These are phyloP conservation scores for Miichthys miiuy DNA, from an alignment of 2,797 vertebrate genomes.

Conservation along the genomic window DNA sequence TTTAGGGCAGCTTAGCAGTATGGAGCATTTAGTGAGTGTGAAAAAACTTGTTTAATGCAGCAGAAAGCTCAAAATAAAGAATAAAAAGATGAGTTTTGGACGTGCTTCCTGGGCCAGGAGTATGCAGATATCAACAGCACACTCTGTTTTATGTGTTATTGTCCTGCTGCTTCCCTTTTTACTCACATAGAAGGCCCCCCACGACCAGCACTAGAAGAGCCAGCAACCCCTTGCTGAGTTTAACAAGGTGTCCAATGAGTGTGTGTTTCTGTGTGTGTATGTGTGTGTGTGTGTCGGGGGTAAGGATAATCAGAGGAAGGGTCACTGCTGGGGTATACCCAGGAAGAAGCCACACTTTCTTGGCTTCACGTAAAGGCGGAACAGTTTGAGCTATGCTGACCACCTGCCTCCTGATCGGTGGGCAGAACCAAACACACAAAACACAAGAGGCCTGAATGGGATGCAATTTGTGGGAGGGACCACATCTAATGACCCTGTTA, in stretches of 20 bases:
- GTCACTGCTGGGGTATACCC: slow-evolving; percentile 79
- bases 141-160: slow-evolving; percentile 55
- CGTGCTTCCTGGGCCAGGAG: background rate
- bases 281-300: background rate
- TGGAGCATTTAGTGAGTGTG: background rate
- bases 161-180: slow-evolving; percentile 63
- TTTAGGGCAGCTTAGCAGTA: background rate
- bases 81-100: background rate
- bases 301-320: slow-evolving; percentile 71
- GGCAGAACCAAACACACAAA: slow-evolving; percentile 66
- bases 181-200: slow-evolving; percentile 67
- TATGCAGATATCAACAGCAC: slow-evolving; percentile 64
- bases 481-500: slow-evolving; percentile 34
- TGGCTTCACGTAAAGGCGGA: slow-evolving; percentile 34
- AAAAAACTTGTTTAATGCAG: background rate
- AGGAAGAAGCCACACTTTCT: slow-evolving; percentile 72
- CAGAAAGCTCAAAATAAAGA: background rate
- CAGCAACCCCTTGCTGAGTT: slow-evolving; percentile 75
- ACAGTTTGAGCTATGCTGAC: slow-evolving; percentile 80
- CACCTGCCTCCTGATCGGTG: slow-evolving; percentile 85
- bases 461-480: slow-evolving; percentile 29
- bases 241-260: slow-evolving; percentile 69
- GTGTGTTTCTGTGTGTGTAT: slow-evolving; percentile 40
- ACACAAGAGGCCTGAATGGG: slow-evolving; percentile 37
- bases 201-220: slow-evolving; percentile 67